These are phyloP conservation scores for Macrosoma leucophasiata DNA, from an alignment of 2,888 invertebrate species.

Conservation along the genomic window DNA sequence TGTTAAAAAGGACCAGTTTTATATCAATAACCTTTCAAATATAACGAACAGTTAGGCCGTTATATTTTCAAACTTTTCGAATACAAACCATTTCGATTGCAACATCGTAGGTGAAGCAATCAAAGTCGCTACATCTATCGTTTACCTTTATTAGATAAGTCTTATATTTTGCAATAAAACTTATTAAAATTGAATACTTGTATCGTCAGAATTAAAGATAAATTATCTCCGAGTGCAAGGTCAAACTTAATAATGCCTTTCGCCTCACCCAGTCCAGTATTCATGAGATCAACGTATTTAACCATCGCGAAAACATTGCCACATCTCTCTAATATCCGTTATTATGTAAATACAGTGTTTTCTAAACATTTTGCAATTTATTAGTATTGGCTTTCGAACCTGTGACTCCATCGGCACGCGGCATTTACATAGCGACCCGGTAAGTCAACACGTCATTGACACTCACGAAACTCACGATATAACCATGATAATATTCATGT, in stretches of 20 bases:
- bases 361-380: slow-evolving; percentile 60
- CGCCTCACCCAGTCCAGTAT: slow-evolving; percentile 20
- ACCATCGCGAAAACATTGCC: slow-evolving; percentile 28
- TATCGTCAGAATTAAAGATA: slow-evolving; percentile 1
- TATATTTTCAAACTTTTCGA: too few species aligned
- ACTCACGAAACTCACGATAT: slow-evolving; percentile 14
- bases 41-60: too few species aligned
- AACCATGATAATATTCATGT: slow-evolving; percentile 8
- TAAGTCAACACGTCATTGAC: slow-evolving; percentile 33
- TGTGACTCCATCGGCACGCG: slow-evolving; percentile 68
- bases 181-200: too few species aligned
- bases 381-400: slow-evolving; percentile 54
- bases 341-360: slow-evolving; percentile 54
- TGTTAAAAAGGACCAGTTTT: too few species aligned
- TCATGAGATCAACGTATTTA: slow-evolving; percentile 18
- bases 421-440: slow-evolving; percentile 59
- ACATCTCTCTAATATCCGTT: slow-evolving; percentile 36
- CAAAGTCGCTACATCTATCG: too few species aligned
- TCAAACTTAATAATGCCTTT: slow-evolving; percentile 28
- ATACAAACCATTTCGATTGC: too few species aligned
- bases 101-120: too few species aligned
- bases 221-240: slow-evolving; percentile 24
- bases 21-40: too few species aligned
- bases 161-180: too few species aligned
- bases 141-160: too few species aligned